Base-by-base conservation (phyloP, 2,797 vertebrate genomes). In the Sebastes reedi region DNA sequence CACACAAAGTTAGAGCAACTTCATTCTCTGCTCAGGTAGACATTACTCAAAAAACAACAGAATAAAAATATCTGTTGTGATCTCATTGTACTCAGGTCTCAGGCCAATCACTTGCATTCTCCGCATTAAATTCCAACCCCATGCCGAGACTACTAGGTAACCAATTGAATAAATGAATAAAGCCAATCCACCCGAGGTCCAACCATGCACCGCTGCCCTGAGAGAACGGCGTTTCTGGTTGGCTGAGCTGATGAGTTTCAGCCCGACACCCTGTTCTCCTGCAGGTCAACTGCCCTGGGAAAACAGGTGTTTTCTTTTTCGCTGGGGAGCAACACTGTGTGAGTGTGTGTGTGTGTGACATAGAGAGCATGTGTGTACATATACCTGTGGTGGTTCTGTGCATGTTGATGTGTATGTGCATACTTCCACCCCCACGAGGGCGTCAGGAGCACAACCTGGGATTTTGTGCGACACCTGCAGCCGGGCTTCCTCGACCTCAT, bases 241-340 rank as follows among this genome's bases (percentile, higher is more conserved):
- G 81, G 84, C 60, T 86, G 82, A 80, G 83, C 85, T 84, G 87
- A 91, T 86, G 81, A 89, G 65, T 87, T 86, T 79, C 56, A 77
- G 50, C 24, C 59, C 4, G 55, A 86, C 80, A 76, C 68, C 62
- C n/a, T 56, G 54, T 75, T 72, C 67, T 72, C 67, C 80, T 79
- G 77, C 70, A 76, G 86, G 87, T 90, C 83, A 84, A 66, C 52
- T 39, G 70, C 67, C 58, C 34, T 6, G 54, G 73, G 82, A 83
- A 59, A 80, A 79, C 85, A 89, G 82, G 77, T 83, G 79, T 87
- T 82, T 83, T 82, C 24, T 81, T 76, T 80, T 75, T 71, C 62
- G 27, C 36, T 8, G 9, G 11, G 29, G 66, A 72, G 67, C 65
- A 67, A 72, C 77, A 39, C 5, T 36, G 42, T 55, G 29, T 52